A percentile compares a stretch with the other conserved stretches of the same genome.
These are phyloP conservation scores for Encarsia formosa DNA, from an alignment of 2,888 invertebrate species.

Conservation along the genomic window DNA sequence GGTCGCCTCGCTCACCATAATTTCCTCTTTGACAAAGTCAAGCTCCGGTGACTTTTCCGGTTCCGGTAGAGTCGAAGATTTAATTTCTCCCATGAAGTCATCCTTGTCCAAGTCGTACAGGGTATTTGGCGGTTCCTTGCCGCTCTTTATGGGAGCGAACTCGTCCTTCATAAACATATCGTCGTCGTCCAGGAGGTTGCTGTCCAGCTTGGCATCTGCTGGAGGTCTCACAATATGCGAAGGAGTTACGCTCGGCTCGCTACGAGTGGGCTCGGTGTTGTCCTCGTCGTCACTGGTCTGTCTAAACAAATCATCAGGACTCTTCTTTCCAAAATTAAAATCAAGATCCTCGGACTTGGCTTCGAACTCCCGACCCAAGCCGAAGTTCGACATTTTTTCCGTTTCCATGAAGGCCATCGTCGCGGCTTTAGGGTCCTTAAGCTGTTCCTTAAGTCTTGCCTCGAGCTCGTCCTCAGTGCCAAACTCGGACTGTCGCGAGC, in stretches of 20 bases:
- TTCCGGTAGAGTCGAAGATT: conserved; percentile 34
- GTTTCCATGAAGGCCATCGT: conserved; percentile 40
- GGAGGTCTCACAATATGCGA: background rate
- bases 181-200: conserved; percentile 9
- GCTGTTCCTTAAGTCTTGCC: conserved; percentile 12
- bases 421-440: conserved; percentile 32
- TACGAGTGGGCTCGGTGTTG: conserved; percentile 16
- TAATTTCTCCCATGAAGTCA: conserved; percentile 30
- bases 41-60: conserved; percentile 35
- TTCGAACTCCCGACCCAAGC: no score
- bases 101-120: background rate
- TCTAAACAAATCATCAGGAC: conserved; percentile 6
- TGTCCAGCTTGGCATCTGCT: background rate
- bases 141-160: conserved; percentile 2
- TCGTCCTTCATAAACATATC: conserved; percentile 14
- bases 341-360: conserved; percentile 2
- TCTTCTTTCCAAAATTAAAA: background rate
- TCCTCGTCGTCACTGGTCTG: conserved; percentile 20
- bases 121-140: conserved; percentile 1
- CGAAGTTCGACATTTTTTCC: conserved; percentile 28
- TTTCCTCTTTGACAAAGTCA: conserved; percentile 35
- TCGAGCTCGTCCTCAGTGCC: conserved; percentile 27
- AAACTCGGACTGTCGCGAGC: background rate
- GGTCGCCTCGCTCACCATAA: conserved; percentile 16
- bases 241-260: conserved; percentile 15